phyloP scores from a whole-genome alignment of 2,113 vertebrate species.

The Phalacrocorax carbo region DNA sequence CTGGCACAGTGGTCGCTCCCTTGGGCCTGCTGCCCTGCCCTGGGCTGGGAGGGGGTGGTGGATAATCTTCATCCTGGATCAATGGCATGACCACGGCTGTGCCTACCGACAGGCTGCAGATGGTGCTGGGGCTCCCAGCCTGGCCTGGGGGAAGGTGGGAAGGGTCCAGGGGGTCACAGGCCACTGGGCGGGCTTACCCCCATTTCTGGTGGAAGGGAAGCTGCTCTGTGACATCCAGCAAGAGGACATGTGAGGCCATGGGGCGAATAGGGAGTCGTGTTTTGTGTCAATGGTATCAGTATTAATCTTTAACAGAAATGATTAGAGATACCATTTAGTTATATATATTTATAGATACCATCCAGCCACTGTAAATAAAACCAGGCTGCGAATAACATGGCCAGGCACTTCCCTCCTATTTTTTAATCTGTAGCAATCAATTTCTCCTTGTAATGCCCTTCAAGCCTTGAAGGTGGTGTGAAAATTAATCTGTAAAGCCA shows the following conservation, averaged over 20 bases:
- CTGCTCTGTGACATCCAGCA: rapidly evolving
- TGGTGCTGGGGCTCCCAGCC: not conserved
- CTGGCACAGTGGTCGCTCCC: rapidly evolving
- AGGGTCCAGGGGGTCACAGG: not conserved
- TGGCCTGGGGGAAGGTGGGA: not conserved
- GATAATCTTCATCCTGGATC: rapidly evolving
- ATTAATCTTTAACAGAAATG: not conserved
- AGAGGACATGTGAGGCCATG: rapidly evolving
- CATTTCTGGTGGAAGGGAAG: not conserved
- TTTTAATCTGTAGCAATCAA: not conserved
- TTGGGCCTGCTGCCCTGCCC: not conserved
- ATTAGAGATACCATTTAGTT: not conserved
- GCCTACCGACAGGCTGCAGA: rapidly evolving
- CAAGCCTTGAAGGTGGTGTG: not conserved
- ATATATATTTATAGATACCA: not conserved
- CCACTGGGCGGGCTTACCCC: not conserved
- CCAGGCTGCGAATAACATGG: not conserved
- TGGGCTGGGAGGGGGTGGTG: too few species aligned
- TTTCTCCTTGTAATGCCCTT: not conserved
- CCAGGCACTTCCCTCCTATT: not conserved
- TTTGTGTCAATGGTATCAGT: not conserved
- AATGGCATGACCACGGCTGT: rapidly evolving
- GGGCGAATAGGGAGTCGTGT: rapidly evolving
- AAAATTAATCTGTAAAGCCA: not conserved
- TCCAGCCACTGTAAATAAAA: not conserved